Evolutionary conservation across 2,888 invertebrate species (phyloP), one percentile per base, ranked within the genome.

Genomic region (Drosophila neonasuta): DNA sequence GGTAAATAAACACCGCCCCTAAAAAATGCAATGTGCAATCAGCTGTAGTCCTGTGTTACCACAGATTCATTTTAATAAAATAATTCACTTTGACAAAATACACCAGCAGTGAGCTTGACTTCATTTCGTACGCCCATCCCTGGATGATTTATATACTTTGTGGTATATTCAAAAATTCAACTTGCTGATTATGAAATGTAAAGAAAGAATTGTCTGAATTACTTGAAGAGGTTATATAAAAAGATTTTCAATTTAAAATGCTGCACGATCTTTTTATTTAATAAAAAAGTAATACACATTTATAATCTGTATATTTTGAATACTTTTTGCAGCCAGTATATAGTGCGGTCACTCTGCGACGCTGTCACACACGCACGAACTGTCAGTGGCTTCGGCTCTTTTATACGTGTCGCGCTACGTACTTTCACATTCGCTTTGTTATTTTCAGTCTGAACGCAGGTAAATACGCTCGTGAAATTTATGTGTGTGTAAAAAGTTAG

Each of bases 401-500:
- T 69, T 69, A 74, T 75, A 75, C 75, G 76, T 76, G 76, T 76
- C 76, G 70, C 20, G n/a, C 56, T 68, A 72, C 78, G 66, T 77
- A 69, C 74, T 75, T 75, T 69, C 75, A 75, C 86, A 80, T 82
- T 86, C 80, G 74, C 66, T 77, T 77, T 81, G 78, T 83, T 86
- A 77, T 85, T 85, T 71, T 81, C 68, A 66, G 32, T 41, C 69
- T 42, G 65, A 68, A 58, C 64, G 61, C 83, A 69, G 83, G 78
- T 79, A 78, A 32, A 32, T n/a, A 62, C 9, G 30, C 10, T 49
- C 50, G 58, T 32, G 67, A 29, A 7, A 42, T 34, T 56, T 54
- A 15, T 71, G 32, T 44, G 20, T 71, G 32, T 44, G 17, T 46
- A 6, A 0, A 3, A 42, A 39, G 13, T 13, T 52, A 30, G 48